These are phyloP conservation scores for Procambarus virginalis DNA, from an alignment of 1,140 invertebrate genomes.

Conservation along the genomic window DNA sequence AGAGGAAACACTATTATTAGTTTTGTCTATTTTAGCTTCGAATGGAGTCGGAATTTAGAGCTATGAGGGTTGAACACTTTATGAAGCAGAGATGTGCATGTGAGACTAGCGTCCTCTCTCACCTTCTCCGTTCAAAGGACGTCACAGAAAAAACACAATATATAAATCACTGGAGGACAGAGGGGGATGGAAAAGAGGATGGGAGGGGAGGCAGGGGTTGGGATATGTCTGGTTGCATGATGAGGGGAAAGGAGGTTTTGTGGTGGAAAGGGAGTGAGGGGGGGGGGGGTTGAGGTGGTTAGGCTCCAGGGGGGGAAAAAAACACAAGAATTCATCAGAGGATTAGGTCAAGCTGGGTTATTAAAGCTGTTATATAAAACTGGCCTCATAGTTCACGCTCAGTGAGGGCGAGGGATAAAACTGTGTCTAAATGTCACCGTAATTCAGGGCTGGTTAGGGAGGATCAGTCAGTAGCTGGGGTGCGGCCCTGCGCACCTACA, in stretches of 20 bases:
- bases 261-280: no score
- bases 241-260: no score
- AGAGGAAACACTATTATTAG: no score
- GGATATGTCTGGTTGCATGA: no score
- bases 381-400: constrained; percentile 5
- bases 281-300: no score
- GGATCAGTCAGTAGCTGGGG: constrained; percentile 9
- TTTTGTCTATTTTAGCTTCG: no score
- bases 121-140: not conserved
- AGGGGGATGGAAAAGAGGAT: no score
- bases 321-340: not conserved
- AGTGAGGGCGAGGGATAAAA: constrained; percentile 5
- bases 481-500: not conserved
- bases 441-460: constrained; percentile 10
- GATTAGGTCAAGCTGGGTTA: constrained; percentile 12
- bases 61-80: no score
- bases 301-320: not conserved
- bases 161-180: not conserved
- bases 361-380: constrained; percentile 12
- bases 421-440: constrained; percentile 17
- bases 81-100: no score
- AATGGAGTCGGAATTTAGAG: no score
- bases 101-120: no score
- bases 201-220: no score
- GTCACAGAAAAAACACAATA: not conserved